These are phyloP conservation scores for Mongoloraphidia duomilia DNA, from an alignment of 2,888 invertebrate genomes.

Conservation along the genomic window DNA sequence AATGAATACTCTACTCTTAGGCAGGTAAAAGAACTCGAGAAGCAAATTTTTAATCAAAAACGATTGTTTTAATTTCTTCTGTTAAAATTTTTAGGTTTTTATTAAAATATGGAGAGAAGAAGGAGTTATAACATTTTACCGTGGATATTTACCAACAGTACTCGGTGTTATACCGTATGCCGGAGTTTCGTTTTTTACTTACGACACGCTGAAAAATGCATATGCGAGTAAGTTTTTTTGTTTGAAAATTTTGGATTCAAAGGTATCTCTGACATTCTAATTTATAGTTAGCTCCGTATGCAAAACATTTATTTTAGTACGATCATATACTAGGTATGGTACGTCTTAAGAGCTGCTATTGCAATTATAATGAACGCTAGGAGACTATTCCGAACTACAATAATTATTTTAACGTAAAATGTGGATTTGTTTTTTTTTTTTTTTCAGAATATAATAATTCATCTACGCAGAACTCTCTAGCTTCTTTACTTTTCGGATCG, in stretches of 20 bases:
- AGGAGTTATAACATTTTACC: constrained; percentile 62
- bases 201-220: constrained; percentile 79
- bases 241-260: too few relatives aligned
- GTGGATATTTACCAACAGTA: constrained; percentile 82
- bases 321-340: too few relatives aligned
- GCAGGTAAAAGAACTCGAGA: constrained; percentile 30
- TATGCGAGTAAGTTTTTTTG: constrained; percentile 45
- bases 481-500: constrained; percentile 72
- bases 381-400: too few relatives aligned
- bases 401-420: too few relatives aligned
- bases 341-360: too few relatives aligned
- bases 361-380: not conserved
- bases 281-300: too few relatives aligned
- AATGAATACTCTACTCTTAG: constrained; percentile 48
- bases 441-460: constrained; percentile 29
- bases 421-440: constrained; percentile 6
- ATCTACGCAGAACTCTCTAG: constrained; percentile 38
- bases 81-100: constrained; percentile 33
- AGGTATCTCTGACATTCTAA: too few relatives aligned
- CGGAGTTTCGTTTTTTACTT: constrained; percentile 93
- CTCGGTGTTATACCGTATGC: constrained; percentile 93
- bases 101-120: constrained; percentile 58
- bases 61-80: not conserved
- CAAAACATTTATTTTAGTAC: too few relatives aligned
- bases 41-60: not conserved